Evolutionary conservation across 2,797 vertebrate species (phyloP).

Genomic region (Ctenochaetus hawaiiensis): DNA sequence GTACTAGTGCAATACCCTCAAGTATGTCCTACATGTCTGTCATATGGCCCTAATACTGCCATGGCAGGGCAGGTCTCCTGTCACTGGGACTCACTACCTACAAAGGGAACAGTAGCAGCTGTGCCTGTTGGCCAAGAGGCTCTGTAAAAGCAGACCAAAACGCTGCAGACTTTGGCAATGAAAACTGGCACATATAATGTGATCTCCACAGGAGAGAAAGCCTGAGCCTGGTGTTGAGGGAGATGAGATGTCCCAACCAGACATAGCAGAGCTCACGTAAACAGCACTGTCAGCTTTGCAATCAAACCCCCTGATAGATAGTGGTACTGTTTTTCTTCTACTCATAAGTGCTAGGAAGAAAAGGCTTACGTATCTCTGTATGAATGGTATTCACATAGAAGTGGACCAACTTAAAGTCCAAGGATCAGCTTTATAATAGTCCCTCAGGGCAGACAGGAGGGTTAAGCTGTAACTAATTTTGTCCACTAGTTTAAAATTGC

Average conservation of each 20-base stretch:
- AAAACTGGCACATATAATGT: conserved; percentile 5
- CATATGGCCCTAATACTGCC: too few relatives aligned
- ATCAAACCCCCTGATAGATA: conserved; percentile 18
- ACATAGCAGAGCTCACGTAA: conserved; percentile 10
- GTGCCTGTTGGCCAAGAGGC: conserved; percentile 4
- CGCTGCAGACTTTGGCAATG: conserved; percentile 25
- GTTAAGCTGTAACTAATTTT: not conserved
- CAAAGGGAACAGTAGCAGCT: not conserved
- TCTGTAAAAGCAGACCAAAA: conserved; percentile 25
- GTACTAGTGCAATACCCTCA: too few relatives aligned
- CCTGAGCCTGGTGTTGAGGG: conserved; percentile 19
- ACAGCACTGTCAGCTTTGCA: conserved; percentile 39
- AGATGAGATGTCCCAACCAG: conserved; percentile 11
- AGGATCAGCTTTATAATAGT: too few relatives aligned
- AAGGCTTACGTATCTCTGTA: not conserved
- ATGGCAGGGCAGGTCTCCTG: not conserved
- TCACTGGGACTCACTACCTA: not conserved
- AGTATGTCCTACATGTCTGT: too few relatives aligned
- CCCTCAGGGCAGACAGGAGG: too few relatives aligned
- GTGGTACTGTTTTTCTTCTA: not conserved
- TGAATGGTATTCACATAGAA: too few relatives aligned
- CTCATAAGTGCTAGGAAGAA: conserved; percentile 12
- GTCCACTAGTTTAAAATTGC: not conserved
- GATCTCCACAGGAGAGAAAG: conserved; percentile 18
- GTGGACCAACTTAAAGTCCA: too few relatives aligned